Percentiles rank a stretch among this genome's conserved stretches.
Evolutionary conservation across 53 echinoderm and acorn worm species (phyloP).

Genomic region (Mesocentrotus franciscanus): DNA sequence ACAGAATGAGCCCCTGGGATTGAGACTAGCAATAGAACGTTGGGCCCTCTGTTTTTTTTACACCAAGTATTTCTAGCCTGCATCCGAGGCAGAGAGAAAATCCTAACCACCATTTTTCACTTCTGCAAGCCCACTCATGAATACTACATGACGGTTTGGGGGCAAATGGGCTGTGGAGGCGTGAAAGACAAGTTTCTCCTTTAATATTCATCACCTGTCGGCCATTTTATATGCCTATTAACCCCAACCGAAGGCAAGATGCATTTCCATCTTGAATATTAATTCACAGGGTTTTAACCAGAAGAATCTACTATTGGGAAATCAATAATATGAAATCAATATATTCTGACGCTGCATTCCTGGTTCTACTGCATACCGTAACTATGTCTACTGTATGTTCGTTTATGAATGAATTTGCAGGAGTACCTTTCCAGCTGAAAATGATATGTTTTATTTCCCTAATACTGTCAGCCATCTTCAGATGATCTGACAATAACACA

Average conservation of each 20-base stretch:
- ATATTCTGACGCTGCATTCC: too few species aligned
- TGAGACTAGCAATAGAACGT: not conserved
- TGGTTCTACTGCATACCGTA: too few species aligned
- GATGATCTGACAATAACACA: too few species aligned
- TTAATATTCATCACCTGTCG: conserved; percentile 9
- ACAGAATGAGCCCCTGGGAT: not conserved
- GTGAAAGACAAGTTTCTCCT: not conserved
- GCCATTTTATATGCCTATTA: conserved; percentile 11
- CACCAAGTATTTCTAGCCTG: not conserved
- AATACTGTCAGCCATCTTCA: too few species aligned
- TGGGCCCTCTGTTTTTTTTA: not conserved
- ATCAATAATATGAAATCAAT: too few species aligned
- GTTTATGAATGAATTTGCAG: too few species aligned
- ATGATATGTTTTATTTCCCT: too few species aligned
- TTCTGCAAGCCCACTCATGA: not conserved
- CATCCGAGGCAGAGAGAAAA: not conserved
- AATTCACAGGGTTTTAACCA: too few species aligned
- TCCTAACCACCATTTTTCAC: not conserved
- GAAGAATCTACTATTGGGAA: too few species aligned
- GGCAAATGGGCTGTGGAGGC: not conserved
- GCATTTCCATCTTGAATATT: not conserved
- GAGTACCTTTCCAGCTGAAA: too few species aligned
- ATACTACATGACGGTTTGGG: not conserved
- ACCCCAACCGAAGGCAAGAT: not conserved
- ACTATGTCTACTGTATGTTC: too few species aligned